Conservation (phyloP, 2,888 invertebrate species). For the Melikaiella ostensackeni region DNA sequence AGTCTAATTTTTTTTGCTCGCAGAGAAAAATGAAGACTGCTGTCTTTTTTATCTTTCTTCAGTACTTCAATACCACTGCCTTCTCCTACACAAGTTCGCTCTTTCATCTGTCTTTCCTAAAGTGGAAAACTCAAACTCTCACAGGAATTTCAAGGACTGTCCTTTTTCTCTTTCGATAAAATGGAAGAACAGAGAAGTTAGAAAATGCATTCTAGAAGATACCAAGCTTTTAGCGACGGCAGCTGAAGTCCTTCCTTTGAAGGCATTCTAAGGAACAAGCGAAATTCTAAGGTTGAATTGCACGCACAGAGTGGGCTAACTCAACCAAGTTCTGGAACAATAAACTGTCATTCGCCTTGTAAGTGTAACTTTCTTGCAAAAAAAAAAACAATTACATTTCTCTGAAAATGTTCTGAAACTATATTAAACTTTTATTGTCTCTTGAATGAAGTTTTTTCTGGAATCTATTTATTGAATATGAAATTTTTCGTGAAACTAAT, state of each 20-base stretch:
- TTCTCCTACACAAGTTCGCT: constrained; percentile 1
- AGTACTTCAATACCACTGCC: not conserved
- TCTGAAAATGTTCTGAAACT: not conserved
- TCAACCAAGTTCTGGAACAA: not conserved
- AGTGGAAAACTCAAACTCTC: constrained; percentile 20
- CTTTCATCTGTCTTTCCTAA: constrained; percentile 11
- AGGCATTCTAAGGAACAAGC: constrained; percentile 1
- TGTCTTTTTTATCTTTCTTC: not conserved
- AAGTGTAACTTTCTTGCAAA: not conserved
- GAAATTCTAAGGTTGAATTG: not conserved
- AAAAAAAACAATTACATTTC: not conserved
- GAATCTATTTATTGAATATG: not conserved
- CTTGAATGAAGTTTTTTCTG: not conserved
- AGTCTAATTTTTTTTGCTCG: not conserved
- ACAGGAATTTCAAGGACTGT: not conserved
- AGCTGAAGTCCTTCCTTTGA: constrained; percentile 1
- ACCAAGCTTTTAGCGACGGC: not conserved
- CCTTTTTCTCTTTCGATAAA: not conserved
- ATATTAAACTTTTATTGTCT: not conserved
- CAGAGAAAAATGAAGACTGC: not conserved
- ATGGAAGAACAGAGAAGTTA: constrained; percentile 16
- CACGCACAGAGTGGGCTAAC: not conserved
- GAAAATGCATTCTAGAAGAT: not conserved
- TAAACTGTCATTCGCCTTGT: not conserved
- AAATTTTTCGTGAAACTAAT: not conserved